These are phyloP conservation scores for Merops nubicus DNA, from an alignment of 2,113 vertebrate species.

Conservation along the genomic window DNA sequence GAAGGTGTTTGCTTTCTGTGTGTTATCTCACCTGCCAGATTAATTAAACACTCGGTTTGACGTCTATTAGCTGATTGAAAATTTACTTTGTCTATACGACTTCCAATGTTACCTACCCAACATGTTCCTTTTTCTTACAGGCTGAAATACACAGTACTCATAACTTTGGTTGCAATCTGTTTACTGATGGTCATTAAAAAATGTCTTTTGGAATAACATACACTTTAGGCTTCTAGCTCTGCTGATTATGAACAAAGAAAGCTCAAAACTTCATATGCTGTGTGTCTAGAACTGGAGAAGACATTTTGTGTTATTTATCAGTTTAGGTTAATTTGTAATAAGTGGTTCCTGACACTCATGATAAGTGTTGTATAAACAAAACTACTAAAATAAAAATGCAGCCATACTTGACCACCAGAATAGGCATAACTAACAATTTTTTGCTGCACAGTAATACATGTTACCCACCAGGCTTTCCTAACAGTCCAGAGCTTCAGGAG, in stretches of 20 bases:
- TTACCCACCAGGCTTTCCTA: neutral
- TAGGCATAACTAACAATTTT: neutral
- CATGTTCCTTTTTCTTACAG: neutral
- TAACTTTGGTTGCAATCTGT: neutral
- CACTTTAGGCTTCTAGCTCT: neutral
- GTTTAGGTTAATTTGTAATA: neutral
- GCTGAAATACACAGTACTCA: neutral
- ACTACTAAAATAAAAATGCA: neutral
- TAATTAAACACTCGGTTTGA: constrained; percentile 14
- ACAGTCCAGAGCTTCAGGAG: neutral
- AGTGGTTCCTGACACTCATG: neutral
- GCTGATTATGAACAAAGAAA: neutral
- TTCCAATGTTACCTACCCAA: neutral
- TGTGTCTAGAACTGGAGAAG: neutral
- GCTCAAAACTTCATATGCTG: neutral
- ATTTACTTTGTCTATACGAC: neutral
- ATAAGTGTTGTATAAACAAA: neutral
- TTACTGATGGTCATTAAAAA: neutral
- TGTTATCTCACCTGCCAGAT: neutral
- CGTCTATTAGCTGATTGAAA: neutral
- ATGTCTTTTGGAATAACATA: neutral
- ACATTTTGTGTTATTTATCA: neutral
- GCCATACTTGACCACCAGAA: neutral
- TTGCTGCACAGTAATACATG: neutral
- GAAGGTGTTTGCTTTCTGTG: constrained; percentile 1